Base-by-base conservation (phyloP, 2,797 vertebrate species). In the Premnoplex brunnescens region DNA sequence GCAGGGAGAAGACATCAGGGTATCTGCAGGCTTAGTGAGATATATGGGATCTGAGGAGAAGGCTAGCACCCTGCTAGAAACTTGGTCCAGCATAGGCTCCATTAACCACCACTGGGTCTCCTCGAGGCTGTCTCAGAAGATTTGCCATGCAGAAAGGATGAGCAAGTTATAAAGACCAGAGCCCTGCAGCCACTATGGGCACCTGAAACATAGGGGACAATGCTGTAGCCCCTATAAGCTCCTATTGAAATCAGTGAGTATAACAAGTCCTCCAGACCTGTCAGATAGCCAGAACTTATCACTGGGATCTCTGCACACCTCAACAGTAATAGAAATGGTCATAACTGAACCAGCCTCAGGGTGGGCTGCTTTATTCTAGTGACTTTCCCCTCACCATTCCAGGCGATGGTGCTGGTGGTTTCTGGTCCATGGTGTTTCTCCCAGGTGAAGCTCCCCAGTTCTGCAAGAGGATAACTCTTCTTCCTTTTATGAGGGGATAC, bases 151-250 rank as follows among this genome's bases (percentile, higher is more conserved):
- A 66, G 39, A 66, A 92, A 73, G 16, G 20, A 76, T 1, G 1
- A 85, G 27, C 6, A 44, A 63, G 51, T n/a, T 32, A 7, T 2
- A 49, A 87, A 91, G 48, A 74, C 20, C 60, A 82, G 37, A 79
- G 22, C 5, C 48, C 43, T 44, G 52, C 5, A 23, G 28, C 46
- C 44, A 32, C 27, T 46, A 19, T 1, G 4, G 36, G 17, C 52
- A 76, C 48, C 27, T 60, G 23, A 48, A 88, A 44, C 0, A 0
- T 23, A n/a, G 14, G 20, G 27, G 14, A 22, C 0, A 2, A 12
- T 60, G 28, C 20, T 80, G 30, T 44, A 78, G n/a, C n/a, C n/a
- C n/a, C n/a, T n/a, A n/a, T n/a, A n/a, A 91, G 30, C 23, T 88
- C n/a, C 46, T 41, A 5, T 32, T 82, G 74, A 52, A 43, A 72